Conservation (phyloP, 2,797 vertebrate genomes). For the Leuciscus waleckii region DNA sequence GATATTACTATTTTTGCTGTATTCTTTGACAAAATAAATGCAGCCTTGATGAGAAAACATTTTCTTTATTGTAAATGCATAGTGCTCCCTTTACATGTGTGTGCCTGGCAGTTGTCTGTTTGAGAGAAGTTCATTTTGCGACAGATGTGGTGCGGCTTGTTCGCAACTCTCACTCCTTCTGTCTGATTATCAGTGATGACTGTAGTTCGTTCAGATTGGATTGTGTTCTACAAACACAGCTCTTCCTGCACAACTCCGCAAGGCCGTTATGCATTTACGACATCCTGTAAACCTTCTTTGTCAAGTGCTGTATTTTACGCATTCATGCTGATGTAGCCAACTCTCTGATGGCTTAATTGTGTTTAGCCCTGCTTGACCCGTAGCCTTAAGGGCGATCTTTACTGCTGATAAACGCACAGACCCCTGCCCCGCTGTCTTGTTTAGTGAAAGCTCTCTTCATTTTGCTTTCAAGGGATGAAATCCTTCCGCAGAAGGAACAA, state of each 20-base stretch:
- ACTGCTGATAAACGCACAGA: constrained; percentile 22
- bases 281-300: constrained; percentile 42
- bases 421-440: not conserved
- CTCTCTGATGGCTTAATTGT: constrained; percentile 42
- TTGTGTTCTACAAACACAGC: constrained; percentile 4
- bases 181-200: constrained; percentile 1
- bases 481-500: constrained; percentile 46
- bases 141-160: constrained; percentile 28
- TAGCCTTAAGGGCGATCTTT: constrained; percentile 5
- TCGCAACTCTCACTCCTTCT: not conserved
- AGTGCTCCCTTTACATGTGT: not conserved
- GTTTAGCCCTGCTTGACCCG: constrained; percentile 42
- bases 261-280: constrained; percentile 38
- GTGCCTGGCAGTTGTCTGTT: not conserved
- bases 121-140: not conserved
- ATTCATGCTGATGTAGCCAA: constrained; percentile 23
- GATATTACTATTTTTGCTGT: not conserved
- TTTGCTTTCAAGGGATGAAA: constrained; percentile 39
- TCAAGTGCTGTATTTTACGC: constrained; percentile 10
- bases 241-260: not conserved
- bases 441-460: constrained; percentile 31
- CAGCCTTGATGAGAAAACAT: not conserved
- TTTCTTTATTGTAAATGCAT: not conserved
- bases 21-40: not conserved
- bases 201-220: not conserved